Percentiles rank a stretch among this genome's conserved stretches.
Conservation (phyloP, 2,113 vertebrate genomes). For the Guaruba guarouba region DNA sequence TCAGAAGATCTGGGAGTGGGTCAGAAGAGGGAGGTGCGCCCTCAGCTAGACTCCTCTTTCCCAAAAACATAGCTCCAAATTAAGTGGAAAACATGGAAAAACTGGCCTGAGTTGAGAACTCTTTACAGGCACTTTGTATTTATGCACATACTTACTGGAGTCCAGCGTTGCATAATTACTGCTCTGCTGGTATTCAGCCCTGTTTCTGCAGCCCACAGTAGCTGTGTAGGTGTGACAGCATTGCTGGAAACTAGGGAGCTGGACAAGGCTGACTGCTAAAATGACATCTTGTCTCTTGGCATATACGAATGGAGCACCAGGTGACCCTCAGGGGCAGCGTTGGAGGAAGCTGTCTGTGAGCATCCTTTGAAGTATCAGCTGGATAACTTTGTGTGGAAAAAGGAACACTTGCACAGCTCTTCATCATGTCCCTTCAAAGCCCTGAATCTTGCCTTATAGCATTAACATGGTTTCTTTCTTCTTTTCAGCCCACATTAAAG, state of each 20-base stretch:
- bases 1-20: too few species aligned
- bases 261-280: neutral
- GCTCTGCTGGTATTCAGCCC: neutral
- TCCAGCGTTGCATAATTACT: rapidly evolving
- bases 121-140: neutral
- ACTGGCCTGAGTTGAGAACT: neutral
- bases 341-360: neutral
- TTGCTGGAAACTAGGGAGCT: neutral
- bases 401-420: neutral
- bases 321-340: neutral
- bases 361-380: neutral
- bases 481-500: neutral
- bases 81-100: neutral
- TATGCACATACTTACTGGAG: neutral
- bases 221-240: neutral
- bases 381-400: neutral
- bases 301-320: neutral
- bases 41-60: neutral
- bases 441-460: neutral
- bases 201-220: neutral
- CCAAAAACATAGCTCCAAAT: neutral
- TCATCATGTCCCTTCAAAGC: neutral
- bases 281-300: neutral
- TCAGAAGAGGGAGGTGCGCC: neutral
- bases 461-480: neutral